Percentiles rank a stretch among this genome's conserved stretches.
These are phyloP conservation scores for Neolamprologus cancellatus DNA, from an alignment of 2,113 vertebrate genomes.

Conservation along the genomic window DNA sequence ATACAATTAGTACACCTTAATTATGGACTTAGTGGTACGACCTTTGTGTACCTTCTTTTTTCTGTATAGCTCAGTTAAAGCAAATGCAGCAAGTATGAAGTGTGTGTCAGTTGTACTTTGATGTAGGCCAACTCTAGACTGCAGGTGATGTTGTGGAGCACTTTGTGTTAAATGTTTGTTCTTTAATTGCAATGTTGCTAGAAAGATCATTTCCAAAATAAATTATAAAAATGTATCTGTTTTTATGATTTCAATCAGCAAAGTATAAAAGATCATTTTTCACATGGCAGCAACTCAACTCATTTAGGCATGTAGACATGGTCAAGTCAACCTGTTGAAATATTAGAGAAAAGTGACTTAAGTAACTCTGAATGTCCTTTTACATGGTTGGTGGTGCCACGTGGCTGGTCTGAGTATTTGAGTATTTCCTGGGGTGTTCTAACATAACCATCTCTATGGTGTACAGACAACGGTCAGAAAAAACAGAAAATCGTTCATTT, in stretches of 20 bases:
- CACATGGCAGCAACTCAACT: background rate
- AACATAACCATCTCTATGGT: background rate
- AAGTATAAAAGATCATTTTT: background rate
- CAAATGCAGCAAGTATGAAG: background rate
- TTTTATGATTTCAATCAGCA: background rate
- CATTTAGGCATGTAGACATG: background rate
- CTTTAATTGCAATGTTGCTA: background rate
- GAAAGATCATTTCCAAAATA: background rate
- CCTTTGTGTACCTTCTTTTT: background rate
- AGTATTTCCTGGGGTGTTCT: background rate
- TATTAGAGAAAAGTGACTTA: background rate
- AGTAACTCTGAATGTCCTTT: background rate
- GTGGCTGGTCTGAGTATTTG: background rate
- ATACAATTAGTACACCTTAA: conserved; percentile 6
- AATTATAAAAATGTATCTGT: background rate
- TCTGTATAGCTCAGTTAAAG: background rate
- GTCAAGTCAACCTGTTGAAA: background rate
- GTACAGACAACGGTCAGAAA: background rate
- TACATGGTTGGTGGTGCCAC: background rate
- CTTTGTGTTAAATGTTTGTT: background rate
- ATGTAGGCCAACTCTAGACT: background rate
- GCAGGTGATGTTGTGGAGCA: background rate
- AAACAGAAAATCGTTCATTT: background rate
- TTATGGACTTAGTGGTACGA: background rate
- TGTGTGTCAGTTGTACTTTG: background rate